These are phyloP conservation scores for Sminthurinus aureus DNA, from an alignment of 2,888 invertebrate genomes.

Conservation along the genomic window DNA sequence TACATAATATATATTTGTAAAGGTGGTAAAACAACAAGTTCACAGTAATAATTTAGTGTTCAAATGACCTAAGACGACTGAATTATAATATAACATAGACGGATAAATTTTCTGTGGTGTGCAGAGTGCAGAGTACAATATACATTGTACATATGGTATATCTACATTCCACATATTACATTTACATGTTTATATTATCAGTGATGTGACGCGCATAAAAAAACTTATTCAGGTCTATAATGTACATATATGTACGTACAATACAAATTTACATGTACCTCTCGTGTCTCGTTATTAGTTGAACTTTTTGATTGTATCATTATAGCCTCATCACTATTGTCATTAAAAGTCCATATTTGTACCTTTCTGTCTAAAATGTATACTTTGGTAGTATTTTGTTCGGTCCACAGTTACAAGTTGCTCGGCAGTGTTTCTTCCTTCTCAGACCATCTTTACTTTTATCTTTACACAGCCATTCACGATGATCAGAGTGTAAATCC, in stretches of 20 bases:
- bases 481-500: constrained; percentile 66
- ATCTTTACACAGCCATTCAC: constrained; percentile 70
- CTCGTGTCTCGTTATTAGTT: background rate
- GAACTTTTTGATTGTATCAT: constrained; percentile 26
- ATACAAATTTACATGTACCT: background rate
- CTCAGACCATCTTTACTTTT: constrained; percentile 68
- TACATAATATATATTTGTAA: background rate
- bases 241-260: background rate
- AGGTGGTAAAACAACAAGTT: background rate
- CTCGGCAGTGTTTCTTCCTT: constrained; percentile 70
- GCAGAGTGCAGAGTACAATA: too few relatives aligned
- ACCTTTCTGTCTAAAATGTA: constrained; percentile 16
- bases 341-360: constrained; percentile 28
- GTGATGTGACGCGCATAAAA: background rate
- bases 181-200: too few relatives aligned
- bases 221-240: background rate
- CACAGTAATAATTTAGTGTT: background rate
- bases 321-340: constrained; percentile 35
- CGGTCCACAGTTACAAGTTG: constrained; percentile 74
- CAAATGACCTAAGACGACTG: background rate
- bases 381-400: constrained; percentile 65
- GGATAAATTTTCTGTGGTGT: too few relatives aligned
- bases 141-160: too few relatives aligned
- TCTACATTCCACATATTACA: too few relatives aligned
- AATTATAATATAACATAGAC: background rate